These are phyloP conservation scores for Parnassius smintheus DNA, from an alignment of 2,888 invertebrate genomes.

Conservation along the genomic window DNA sequence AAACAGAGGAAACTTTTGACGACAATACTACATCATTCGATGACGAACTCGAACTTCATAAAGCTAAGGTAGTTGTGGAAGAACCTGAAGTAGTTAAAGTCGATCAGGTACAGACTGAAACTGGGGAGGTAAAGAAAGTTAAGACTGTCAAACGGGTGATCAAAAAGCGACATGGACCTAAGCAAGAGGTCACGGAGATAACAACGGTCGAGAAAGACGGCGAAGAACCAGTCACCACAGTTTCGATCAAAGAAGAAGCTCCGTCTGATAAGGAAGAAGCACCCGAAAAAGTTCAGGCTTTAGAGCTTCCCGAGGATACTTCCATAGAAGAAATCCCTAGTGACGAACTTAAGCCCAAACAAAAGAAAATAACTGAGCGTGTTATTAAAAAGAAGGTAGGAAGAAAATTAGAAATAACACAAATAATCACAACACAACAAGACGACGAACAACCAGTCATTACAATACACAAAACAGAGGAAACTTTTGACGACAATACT, in stretches of 20 bases:
- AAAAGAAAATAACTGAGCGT: slow-evolving; percentile 7
- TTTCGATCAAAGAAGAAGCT: too few relatives aligned
- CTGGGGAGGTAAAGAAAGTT: slow-evolving; percentile 20
- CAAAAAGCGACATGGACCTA: slow-evolving; percentile 47
- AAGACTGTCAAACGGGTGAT: slow-evolving; percentile 33
- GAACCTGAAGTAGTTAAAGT: slow-evolving; percentile 31
- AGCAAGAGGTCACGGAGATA: slow-evolving; percentile 30
- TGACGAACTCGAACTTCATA: slow-evolving; percentile 28
- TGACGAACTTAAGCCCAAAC: slow-evolving; percentile 43
- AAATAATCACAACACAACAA: too few relatives aligned
- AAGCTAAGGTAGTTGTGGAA: slow-evolving; percentile 26
- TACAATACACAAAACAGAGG: too few relatives aligned
- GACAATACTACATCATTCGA: slow-evolving; percentile 36
- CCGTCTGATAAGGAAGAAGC: slow-evolving; percentile 29
- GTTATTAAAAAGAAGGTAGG: too few relatives aligned
- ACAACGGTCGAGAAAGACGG: too few relatives aligned
- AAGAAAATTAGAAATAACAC: too few relatives aligned
- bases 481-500: too few relatives aligned
- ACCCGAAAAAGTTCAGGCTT: slow-evolving; percentile 35
- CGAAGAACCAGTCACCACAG: too few relatives aligned
- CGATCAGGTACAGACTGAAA: slow-evolving; percentile 19
- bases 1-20: slow-evolving; percentile 32
- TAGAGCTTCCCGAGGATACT: slow-evolving; percentile 42
- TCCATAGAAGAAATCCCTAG: slow-evolving; percentile 49
- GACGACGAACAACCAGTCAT: too few relatives aligned